phyloP scores from a whole-genome alignment of 2,113 vertebrate species.

The Corythornis vintsioides region DNA sequence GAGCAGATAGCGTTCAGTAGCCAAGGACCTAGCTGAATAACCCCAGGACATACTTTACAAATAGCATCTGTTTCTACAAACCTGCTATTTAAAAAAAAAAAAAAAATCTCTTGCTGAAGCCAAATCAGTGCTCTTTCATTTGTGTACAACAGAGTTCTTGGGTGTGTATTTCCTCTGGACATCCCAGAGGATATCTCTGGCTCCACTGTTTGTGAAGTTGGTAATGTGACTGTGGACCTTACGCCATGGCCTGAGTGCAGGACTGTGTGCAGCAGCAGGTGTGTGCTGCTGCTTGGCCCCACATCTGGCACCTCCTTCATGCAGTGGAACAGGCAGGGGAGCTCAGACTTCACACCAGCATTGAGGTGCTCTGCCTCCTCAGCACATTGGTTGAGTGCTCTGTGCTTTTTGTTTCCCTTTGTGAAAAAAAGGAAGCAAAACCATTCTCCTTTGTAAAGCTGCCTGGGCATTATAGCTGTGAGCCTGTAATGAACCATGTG shows the following conservation, averaged over 20 bases:
- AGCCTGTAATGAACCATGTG: neutral
- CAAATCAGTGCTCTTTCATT: constrained; percentile 42
- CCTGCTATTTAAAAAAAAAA: constrained; percentile 29
- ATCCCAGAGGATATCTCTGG: constrained; percentile 54
- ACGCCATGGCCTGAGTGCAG: neutral
- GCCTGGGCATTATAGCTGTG: neutral
- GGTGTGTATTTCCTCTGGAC: constrained; percentile 69
- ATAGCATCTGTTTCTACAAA: constrained; percentile 47
- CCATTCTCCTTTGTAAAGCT: neutral
- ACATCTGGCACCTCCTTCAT: neutral
- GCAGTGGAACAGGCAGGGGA: neutral
- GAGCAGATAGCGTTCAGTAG: neutral
- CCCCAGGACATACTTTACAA: neutral
- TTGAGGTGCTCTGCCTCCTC: neutral
- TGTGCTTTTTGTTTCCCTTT: neutral
- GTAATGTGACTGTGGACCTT: neutral
- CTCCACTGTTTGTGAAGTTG: constrained; percentile 8
- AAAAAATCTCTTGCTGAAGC: neutral
- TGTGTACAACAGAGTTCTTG: constrained; percentile 46
- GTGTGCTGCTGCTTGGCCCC: neutral
- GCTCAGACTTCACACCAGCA: neutral
- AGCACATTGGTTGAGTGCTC: neutral
- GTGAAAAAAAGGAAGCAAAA: neutral
- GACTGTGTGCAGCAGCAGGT: neutral
- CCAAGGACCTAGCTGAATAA: constrained; percentile 1